Conservation (phyloP, 2,113 vertebrate species). For the Panthera leo region DNA sequence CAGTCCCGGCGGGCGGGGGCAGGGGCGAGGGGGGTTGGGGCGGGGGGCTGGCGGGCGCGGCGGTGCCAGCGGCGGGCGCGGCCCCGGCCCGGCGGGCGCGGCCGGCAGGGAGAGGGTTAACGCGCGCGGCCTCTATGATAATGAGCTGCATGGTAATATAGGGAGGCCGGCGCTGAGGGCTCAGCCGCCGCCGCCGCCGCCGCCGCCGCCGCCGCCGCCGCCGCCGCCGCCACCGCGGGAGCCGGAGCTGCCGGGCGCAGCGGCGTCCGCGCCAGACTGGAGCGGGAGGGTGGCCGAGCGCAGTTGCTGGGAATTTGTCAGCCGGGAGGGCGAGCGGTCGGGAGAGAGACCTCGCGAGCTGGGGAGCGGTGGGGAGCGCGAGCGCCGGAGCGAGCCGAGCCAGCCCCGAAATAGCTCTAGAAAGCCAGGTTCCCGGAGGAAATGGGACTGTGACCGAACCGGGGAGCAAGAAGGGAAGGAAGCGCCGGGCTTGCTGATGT, state of each 20-base stretch:
- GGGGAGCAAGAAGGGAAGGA: slow-evolving; percentile 63
- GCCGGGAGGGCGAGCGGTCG: neutral
- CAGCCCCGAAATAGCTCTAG: neutral
- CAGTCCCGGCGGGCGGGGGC: neutral
- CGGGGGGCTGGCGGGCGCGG: neutral
- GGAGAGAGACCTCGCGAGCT: neutral
- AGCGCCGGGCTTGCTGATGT: slow-evolving; percentile 77
- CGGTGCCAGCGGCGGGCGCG: slow-evolving; percentile 49
- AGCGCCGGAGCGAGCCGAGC: neutral
- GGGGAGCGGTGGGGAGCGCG: neutral
- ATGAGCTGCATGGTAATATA: slow-evolving; percentile 78
- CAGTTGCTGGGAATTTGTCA: slow-evolving; percentile 46
- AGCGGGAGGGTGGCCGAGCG: slow-evolving; percentile 60
- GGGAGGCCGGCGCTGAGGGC: slow-evolving; percentile 78
- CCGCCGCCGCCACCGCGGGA: slow-evolving; percentile 41
- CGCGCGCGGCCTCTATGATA: slow-evolving; percentile 81
- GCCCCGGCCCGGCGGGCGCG: slow-evolving; percentile 7
- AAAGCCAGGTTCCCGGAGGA: slow-evolving; percentile 60
- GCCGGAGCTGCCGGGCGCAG: slow-evolving; percentile 54
- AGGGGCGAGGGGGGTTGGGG: neutral
- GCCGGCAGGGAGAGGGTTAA: slow-evolving; percentile 79
- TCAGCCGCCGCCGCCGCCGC: slow-evolving; percentile 9
- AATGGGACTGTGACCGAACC: slow-evolving; percentile 54
- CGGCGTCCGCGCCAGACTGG: slow-evolving; percentile 62
- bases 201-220: neutral